Percentiles rank a stretch among this genome's conserved stretches.
These are phyloP conservation scores for Coelopa frigida DNA, from an alignment of 1,140 invertebrate species.

Conservation along the genomic window DNA sequence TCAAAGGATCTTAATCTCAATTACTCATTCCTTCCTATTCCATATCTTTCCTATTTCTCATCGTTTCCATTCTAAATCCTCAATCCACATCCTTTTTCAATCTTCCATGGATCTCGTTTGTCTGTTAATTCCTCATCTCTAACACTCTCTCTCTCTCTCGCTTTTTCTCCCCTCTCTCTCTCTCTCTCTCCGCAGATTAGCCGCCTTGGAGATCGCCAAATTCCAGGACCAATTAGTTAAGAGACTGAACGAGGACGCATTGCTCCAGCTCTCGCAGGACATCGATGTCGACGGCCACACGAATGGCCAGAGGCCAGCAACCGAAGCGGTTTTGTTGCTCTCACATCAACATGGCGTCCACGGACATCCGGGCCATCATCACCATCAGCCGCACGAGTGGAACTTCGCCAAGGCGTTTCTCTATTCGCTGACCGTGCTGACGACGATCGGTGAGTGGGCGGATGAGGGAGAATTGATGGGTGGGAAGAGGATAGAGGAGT, in stretches of 20 bases:
- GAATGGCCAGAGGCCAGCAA: slow-evolving; percentile 47
- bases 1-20: no score
- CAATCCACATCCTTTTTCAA: background rate
- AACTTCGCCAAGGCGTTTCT: slow-evolving; percentile 90
- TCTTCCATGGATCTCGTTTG: background rate
- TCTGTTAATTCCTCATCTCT: background rate
- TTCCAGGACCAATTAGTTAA: slow-evolving; percentile 83
- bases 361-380: slow-evolving; percentile 31
- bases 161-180: slow-evolving; percentile 1
- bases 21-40: no score
- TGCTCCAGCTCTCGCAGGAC: slow-evolving; percentile 47
- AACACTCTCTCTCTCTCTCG: no score
- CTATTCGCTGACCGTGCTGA: slow-evolving; percentile 91
- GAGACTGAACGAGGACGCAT: slow-evolving; percentile 66
- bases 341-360: slow-evolving; percentile 50
- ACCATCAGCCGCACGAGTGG: slow-evolving; percentile 68
- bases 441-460: slow-evolving; percentile 94
- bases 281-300: slow-evolving; percentile 31
- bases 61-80: no score
- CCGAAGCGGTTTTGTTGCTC: slow-evolving; percentile 44
- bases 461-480: no score
- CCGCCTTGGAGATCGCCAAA: slow-evolving; percentile 75
- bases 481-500: no score
- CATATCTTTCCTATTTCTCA: no score
- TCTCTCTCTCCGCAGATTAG: slow-evolving; percentile 47